A percentile compares a stretch with the other conserved stretches of the same genome.
phyloP scores from a whole-genome alignment of 2,113 vertebrate genomes.

The Mastomys natalensis region DNA sequence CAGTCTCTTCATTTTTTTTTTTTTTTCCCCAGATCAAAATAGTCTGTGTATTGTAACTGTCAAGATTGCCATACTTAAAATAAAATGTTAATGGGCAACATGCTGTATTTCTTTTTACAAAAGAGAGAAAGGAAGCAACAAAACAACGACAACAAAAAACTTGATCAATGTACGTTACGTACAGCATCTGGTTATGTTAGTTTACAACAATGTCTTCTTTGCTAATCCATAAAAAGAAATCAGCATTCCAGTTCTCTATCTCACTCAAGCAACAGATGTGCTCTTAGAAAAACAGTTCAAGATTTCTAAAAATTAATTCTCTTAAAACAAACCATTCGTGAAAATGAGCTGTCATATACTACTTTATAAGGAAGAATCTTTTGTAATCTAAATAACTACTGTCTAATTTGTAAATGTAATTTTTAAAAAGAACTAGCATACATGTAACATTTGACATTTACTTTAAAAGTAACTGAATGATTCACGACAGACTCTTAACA shows the following conservation, averaged over 20 bases:
- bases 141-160: slow-evolving; percentile 17
- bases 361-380: slow-evolving; percentile 53
- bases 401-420: slow-evolving; percentile 14
- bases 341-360: neutral
- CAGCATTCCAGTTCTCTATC: slow-evolving; percentile 11
- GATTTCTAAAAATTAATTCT: slow-evolving; percentile 56
- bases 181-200: neutral
- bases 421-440: neutral
- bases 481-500: neutral
- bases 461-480: slow-evolving; percentile 45
- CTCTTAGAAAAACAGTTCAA: slow-evolving; percentile 48
- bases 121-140: neutral
- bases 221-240: slow-evolving; percentile 37
- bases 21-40: slow-evolving; percentile 63
- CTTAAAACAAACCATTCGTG: slow-evolving; percentile 22
- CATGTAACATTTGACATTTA: neutral
- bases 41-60: neutral
- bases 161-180: neutral
- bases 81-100: slow-evolving; percentile 19
- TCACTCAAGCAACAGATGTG: slow-evolving; percentile 62
- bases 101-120: slow-evolving; percentile 42
- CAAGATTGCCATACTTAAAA: slow-evolving; percentile 9
- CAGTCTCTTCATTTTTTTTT: neutral
- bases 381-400: slow-evolving; percentile 35
- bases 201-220: slow-evolving; percentile 47